Conservation (phyloP, 53 echinoderm and acorn worm species). For the Luidia sarsii region DNA sequence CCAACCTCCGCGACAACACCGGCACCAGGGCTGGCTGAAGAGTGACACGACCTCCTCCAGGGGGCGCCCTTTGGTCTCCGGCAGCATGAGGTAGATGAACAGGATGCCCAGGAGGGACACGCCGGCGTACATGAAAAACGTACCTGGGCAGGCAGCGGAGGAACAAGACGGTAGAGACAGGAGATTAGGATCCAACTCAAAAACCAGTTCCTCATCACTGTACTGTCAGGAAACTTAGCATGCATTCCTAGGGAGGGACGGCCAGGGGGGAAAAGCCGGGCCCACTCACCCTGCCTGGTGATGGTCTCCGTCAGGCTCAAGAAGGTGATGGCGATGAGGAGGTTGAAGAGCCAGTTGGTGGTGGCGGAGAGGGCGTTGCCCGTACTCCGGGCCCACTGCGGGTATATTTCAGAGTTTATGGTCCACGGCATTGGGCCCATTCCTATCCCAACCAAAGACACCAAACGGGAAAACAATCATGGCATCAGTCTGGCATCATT, state of each 20-base stretch:
- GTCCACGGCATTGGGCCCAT: slow-evolving; percentile 99
- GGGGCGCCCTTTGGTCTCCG: slow-evolving; percentile 87
- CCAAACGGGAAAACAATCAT: neutral
- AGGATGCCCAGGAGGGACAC: slow-evolving; percentile 74
- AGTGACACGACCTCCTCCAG: slow-evolving; percentile 81
- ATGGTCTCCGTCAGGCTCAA: slow-evolving; percentile 89
- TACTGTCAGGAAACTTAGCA: slow-evolving; percentile 14
- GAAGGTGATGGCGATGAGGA: slow-evolving; percentile 97
- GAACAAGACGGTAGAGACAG: neutral
- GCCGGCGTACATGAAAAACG: slow-evolving; percentile 85
- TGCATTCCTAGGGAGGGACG: slow-evolving; percentile 61
- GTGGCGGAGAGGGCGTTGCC: slow-evolving; percentile 77
- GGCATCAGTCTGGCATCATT: neutral
- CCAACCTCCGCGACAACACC: neutral
- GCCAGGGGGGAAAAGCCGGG: slow-evolving; percentile 73
- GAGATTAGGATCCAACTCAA: neutral
- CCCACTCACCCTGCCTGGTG: slow-evolving; percentile 77
- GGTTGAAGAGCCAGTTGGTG: slow-evolving; percentile 90
- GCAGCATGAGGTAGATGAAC: slow-evolving; percentile 72
- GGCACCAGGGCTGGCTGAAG: slow-evolving; percentile 69
- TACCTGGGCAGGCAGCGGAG: too few relatives aligned
- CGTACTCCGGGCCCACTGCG: slow-evolving; percentile 93
- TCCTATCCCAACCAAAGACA: slow-evolving; percentile 51
- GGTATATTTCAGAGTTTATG: slow-evolving; percentile 96
- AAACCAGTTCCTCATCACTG: neutral